Conservation (phyloP, 2,113 vertebrate species). For the Ifrita kowaldi region DNA sequence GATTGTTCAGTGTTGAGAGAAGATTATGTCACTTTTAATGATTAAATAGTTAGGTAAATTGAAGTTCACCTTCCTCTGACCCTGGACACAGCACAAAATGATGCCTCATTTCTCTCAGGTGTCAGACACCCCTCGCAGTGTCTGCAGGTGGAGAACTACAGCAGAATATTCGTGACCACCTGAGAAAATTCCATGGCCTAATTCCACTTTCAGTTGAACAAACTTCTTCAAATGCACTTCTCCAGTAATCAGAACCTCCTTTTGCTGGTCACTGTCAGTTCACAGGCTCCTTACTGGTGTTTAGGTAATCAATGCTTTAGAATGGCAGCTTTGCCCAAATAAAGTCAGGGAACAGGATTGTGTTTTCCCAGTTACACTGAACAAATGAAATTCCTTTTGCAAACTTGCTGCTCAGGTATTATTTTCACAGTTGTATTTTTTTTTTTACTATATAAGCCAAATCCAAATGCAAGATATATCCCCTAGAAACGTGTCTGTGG, state of each 20-base stretch:
- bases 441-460: background rate
- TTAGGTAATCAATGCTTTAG: background rate
- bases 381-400: background rate
- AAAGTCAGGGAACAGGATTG: background rate
- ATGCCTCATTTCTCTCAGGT: background rate
- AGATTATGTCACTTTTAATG: background rate
- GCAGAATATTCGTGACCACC: rapidly evolving
- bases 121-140: rapidly evolving
- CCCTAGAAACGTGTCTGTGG: background rate
- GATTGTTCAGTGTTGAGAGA: background rate
- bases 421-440: background rate
- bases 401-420: background rate
- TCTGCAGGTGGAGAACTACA: background rate
- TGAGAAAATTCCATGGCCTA: background rate
- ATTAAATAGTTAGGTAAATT: background rate
- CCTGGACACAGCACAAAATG: background rate
- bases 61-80: background rate
- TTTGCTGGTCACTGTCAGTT: background rate
- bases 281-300: background rate
- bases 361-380: background rate
- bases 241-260: background rate
- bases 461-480: background rate
- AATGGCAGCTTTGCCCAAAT: background rate
- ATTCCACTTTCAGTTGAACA: background rate
- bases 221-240: background rate